Conservation (phyloP, 1,140 invertebrate genomes). For the Drosophila pseudoobscura region DNA sequence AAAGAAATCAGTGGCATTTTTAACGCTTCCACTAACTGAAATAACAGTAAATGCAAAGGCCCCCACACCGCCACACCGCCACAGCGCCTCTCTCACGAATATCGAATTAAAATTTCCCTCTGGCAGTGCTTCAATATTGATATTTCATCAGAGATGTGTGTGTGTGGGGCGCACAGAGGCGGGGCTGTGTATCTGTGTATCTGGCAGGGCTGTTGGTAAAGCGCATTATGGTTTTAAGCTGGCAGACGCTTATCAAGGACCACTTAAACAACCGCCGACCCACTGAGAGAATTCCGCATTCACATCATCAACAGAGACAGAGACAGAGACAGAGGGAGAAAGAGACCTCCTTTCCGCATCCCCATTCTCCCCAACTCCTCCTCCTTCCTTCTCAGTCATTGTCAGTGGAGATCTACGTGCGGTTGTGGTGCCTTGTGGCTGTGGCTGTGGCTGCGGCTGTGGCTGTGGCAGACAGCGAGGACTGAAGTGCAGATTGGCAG, state of each 20-base stretch:
- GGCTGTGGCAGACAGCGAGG: constrained; percentile 12
- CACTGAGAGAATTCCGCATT: constrained; percentile 45
- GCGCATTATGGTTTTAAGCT: constrained; percentile 68
- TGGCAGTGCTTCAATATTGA: constrained; percentile 60
- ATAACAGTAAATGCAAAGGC: constrained; percentile 39
- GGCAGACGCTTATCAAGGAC: constrained; percentile 74
- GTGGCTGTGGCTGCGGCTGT: no score
- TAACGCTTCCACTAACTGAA: constrained; percentile 51
- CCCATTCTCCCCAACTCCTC: background rate
- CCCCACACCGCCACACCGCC: constrained; percentile 4
- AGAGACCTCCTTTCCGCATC: no score
- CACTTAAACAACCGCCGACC: constrained; percentile 66
- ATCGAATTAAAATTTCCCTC: constrained; percentile 66
- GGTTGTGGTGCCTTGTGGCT: constrained; percentile 11
- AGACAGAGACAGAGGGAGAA: background rate
- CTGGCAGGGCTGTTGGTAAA: constrained; percentile 41
- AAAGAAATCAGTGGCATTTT: constrained; percentile 66
- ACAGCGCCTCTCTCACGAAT: constrained; percentile 40
- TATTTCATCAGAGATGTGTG: constrained; percentile 50
- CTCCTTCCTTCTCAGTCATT: constrained; percentile 7
- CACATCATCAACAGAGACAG: constrained; percentile 22
- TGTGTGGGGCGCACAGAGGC: background rate
- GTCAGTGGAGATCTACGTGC: constrained; percentile 20
- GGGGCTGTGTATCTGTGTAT: constrained; percentile 6
- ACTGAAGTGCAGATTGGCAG: constrained; percentile 47